Base-by-base conservation (phyloP, 2,888 invertebrate genomes). In the Nymphalis polychloros region DNA sequence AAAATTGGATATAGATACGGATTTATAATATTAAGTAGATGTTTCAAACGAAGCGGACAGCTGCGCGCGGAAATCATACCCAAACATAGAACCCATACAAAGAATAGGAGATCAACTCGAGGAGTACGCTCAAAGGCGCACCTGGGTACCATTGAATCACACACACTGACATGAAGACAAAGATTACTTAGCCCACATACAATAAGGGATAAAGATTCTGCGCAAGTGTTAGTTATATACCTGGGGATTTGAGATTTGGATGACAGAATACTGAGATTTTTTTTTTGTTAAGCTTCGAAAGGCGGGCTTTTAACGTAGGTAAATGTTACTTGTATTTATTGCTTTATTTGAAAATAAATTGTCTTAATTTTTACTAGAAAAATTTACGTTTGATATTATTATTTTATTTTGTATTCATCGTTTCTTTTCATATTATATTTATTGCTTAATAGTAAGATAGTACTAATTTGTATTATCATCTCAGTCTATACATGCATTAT, bases 51-150 rank as follows among this genome's bases (percentile, higher is more conserved):
- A 20, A 57, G 35, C 35, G 10, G 57, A 57, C 57, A 57, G 57
- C 57, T 57, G 57, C 57, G 57, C 57, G 57, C 50, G 53, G 53
- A 57, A 57, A 57, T 55, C 55, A 55, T 17, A 20, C 27, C 17
- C 19, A 27, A 27, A 6, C n/a, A n/a, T n/a, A n/a, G n/a, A n/a
- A n/a, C n/a, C n/a, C n/a, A n/a, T 23, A 46, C 62, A 64, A 59
- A 71, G 69, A 67, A 71, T 69, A 63, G 55, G 55, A 67, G 63
- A 72, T 63, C 63, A 59, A 63, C 68, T 66, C 63, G 52, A 65
- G 67, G 52, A 63, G 60, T 49, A 10, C 41, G 13, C 53, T 67
- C 41, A 73, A 71, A 65, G 59, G 68, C 71, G 73, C 71, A 74
- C 74, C 73, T 74, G 73, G 73, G 60, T 59, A 27, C n/a, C 57